phyloP scores from a whole-genome alignment of 2,113 vertebrate species.

The Dendrocopos noguchii region DNA sequence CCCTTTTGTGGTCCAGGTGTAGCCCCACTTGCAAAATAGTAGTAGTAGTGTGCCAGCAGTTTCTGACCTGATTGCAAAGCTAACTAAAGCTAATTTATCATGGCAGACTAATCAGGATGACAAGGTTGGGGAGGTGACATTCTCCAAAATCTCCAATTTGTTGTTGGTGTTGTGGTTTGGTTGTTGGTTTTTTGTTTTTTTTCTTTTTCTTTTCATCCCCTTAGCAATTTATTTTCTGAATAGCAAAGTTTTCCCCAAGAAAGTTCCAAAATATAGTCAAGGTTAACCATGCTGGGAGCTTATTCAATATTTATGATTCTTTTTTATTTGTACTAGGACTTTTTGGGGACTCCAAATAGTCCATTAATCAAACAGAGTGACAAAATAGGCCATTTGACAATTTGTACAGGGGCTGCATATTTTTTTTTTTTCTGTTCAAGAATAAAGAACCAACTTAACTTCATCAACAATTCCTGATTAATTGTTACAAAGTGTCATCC shows the following conservation, averaged over 20 bases:
- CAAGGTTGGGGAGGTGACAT: constrained; percentile 89
- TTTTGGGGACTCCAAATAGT: constrained; percentile 82
- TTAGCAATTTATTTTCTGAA: constrained; percentile 80
- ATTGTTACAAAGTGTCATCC: constrained; percentile 91
- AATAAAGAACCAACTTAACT: constrained; percentile 84
- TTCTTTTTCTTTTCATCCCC: constrained; percentile 67
- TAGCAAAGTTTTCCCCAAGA: constrained; percentile 74
- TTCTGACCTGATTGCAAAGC: constrained; percentile 85
- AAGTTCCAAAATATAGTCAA: constrained; percentile 82
- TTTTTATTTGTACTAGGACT: constrained; percentile 84
- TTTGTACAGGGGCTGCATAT: constrained; percentile 68
- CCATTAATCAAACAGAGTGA: constrained; percentile 95
- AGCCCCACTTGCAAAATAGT: constrained; percentile 1
- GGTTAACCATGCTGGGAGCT: constrained; percentile 79
- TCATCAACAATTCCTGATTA: constrained; percentile 91
- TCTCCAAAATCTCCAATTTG: constrained; percentile 82
- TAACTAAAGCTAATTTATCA: constrained; percentile 90
- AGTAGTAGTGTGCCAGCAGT: not conserved
- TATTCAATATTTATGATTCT: constrained; percentile 87
- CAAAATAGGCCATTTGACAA: constrained; percentile 86
- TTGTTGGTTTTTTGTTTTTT: constrained; percentile 18
- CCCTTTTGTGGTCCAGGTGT: constrained; percentile 4
- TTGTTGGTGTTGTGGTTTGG: not conserved
- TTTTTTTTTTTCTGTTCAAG: constrained; percentile 49
- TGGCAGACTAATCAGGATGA: constrained; percentile 87